phyloP scores from a whole-genome alignment of 2,797 vertebrate species.

The Peromyscus nudipes region DNA sequence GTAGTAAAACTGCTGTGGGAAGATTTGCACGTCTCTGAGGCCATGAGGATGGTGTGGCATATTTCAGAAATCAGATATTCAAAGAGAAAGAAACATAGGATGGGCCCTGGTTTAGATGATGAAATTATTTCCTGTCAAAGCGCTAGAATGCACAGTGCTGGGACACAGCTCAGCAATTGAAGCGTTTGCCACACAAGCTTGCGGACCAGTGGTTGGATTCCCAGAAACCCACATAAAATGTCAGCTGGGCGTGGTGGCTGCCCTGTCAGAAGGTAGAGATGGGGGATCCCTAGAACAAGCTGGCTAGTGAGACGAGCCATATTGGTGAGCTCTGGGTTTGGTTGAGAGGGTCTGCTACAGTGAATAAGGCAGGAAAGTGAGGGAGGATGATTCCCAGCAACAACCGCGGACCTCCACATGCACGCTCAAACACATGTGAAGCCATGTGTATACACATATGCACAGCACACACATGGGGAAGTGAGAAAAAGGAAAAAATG shows the following conservation, averaged over 20 bases:
- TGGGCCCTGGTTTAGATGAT: background rate
- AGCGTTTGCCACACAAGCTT: background rate
- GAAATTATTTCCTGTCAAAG: constrained; percentile 29
- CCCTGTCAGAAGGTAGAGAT: too few relatives aligned
- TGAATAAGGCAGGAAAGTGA: background rate
- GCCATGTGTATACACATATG: background rate
- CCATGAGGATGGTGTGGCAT: background rate
- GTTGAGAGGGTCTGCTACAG: background rate
- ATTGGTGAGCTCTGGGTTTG: background rate
- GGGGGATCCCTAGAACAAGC: background rate
- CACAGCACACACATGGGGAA: background rate
- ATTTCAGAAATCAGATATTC: constrained; percentile 33
- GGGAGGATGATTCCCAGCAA: background rate
- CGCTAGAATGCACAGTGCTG: background rate
- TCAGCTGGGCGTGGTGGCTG: background rate
- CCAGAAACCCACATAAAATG: background rate
- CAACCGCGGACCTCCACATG: background rate
- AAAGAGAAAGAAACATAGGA: constrained; percentile 30
- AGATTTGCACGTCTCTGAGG: constrained; percentile 6
- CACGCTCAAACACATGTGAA: background rate
- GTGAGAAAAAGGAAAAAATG: background rate
- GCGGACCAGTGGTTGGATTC: background rate
- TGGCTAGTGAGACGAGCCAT: background rate
- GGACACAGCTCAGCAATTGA: background rate
- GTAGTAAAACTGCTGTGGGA: background rate